These are phyloP conservation scores for Stictocephala bisonia DNA, from an alignment of 2,888 invertebrate species.

Conservation along the genomic window DNA sequence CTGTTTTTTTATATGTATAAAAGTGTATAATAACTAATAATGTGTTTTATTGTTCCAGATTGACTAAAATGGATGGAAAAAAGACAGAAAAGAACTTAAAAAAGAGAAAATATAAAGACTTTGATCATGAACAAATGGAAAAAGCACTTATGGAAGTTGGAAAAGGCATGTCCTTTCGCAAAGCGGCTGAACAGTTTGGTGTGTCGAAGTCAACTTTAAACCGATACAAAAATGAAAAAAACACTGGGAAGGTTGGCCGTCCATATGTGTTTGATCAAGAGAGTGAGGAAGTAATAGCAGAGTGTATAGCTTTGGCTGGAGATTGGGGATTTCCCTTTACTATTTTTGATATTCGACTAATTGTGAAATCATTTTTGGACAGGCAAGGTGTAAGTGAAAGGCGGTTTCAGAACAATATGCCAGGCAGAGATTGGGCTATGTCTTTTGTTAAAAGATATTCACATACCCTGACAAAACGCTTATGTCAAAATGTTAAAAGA, in stretches of 20 bases:
- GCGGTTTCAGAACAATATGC: conserved; percentile 45
- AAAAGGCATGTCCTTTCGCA: conserved; percentile 15
- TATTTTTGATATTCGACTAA: conserved; percentile 48
- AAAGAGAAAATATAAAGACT: conserved; percentile 37
- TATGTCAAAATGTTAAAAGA: conserved; percentile 51
- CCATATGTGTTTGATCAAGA: conserved; percentile 39
- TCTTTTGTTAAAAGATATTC: conserved; percentile 45
- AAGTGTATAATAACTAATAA: too few relatives aligned
- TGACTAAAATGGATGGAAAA: too few relatives aligned
- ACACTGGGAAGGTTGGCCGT: conserved; percentile 41
- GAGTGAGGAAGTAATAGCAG: conserved; percentile 37
- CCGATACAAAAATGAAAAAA: neutral
- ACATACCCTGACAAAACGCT: conserved; percentile 34
- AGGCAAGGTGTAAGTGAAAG: too few relatives aligned
- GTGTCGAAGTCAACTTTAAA: conserved; percentile 13
- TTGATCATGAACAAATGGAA: neutral
- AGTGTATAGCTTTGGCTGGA: conserved; percentile 43
- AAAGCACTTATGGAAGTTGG: conserved; percentile 16
- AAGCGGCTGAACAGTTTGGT: conserved; percentile 30
- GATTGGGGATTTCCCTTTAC: conserved; percentile 51
- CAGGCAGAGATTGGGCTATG: conserved; percentile 39
- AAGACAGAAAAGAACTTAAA: too few relatives aligned
- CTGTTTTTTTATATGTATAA: too few relatives aligned
- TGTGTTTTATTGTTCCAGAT: too few relatives aligned
- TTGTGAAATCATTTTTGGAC: too few relatives aligned